phyloP scores from a whole-genome alignment of 2,888 invertebrate species.

The Stramonita haemastoma region DNA sequence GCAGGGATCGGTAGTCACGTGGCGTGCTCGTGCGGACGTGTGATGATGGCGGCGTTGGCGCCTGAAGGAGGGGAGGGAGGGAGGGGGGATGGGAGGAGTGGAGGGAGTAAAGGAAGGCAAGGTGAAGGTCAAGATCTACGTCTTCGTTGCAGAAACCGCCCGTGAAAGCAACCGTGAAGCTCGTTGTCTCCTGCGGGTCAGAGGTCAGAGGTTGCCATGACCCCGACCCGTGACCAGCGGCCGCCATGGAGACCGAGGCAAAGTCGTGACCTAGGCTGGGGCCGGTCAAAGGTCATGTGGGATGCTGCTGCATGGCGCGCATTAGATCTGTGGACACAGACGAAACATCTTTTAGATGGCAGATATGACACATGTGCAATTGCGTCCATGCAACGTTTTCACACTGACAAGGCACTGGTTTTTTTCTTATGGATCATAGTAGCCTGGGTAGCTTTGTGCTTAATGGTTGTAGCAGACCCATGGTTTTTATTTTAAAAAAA shows the following conservation, averaged over 20 bases:
- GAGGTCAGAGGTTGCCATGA: neutral
- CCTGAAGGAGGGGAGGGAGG: neutral
- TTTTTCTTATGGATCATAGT: too few species aligned
- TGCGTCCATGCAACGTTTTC: too few species aligned
- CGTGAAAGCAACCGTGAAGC: neutral
- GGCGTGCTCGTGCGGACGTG: conserved; percentile 21
- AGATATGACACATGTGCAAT: too few species aligned
- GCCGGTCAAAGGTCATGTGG: conserved; percentile 27
- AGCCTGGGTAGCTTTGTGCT: too few species aligned
- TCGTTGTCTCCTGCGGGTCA: neutral
- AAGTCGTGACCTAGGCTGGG: conserved; percentile 6
- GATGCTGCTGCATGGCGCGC: conserved; percentile 44
- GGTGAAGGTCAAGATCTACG: neutral
- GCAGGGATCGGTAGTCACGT: conserved; percentile 5
- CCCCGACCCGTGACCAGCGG: neutral
- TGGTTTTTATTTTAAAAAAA: too few species aligned
- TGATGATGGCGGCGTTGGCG: neutral
- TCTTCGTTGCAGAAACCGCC: conserved; percentile 24
- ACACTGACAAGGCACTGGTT: too few species aligned
- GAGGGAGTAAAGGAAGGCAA: neutral
- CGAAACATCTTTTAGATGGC: too few species aligned
- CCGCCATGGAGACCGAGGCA: conserved; percentile 2
- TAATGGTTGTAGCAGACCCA: too few species aligned
- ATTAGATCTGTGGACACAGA: conserved; percentile 41
- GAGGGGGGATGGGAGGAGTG: neutral